phyloP scores from a whole-genome alignment of 2,113 vertebrate species.

The Mormoops blainvillei region DNA sequence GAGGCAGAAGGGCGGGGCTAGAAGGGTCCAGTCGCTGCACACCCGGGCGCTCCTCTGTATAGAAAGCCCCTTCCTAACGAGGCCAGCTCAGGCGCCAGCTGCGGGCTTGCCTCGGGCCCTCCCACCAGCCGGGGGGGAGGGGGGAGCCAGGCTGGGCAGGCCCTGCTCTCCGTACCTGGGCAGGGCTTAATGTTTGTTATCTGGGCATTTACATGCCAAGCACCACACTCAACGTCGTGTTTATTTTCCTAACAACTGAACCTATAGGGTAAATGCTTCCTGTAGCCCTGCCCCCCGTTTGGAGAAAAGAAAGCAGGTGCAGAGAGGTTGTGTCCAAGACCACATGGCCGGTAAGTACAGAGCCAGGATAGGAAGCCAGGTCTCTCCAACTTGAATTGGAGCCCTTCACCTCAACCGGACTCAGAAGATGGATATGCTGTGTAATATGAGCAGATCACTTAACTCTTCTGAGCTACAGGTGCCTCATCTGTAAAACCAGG shows the following conservation, averaged over 20 bases:
- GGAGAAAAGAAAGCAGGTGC: not conserved
- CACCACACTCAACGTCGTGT: not conserved
- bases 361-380: not conserved
- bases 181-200: not conserved
- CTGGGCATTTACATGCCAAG: not conserved
- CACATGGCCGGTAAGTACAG: not conserved
- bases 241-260: not conserved
- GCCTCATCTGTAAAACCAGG: too few species aligned
- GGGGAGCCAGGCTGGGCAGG: not conserved
- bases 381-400: not conserved
- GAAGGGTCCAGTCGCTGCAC: not conserved
- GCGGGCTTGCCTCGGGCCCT: not conserved
- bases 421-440: not conserved
- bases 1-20: not conserved
- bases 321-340: not conserved
- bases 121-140: not conserved
- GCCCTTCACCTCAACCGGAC: not conserved
- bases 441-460: not conserved
- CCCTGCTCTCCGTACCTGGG: not conserved
- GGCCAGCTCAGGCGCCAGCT: not conserved
- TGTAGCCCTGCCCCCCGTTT: not conserved
- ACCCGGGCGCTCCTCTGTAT: not conserved
- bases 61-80: not conserved
- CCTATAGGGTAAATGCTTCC: not conserved
- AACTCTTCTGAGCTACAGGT: not conserved